These are phyloP conservation scores for Rhegmatorhina hoffmannsi DNA, from an alignment of 2,113 vertebrate genomes.

Conservation along the genomic window DNA sequence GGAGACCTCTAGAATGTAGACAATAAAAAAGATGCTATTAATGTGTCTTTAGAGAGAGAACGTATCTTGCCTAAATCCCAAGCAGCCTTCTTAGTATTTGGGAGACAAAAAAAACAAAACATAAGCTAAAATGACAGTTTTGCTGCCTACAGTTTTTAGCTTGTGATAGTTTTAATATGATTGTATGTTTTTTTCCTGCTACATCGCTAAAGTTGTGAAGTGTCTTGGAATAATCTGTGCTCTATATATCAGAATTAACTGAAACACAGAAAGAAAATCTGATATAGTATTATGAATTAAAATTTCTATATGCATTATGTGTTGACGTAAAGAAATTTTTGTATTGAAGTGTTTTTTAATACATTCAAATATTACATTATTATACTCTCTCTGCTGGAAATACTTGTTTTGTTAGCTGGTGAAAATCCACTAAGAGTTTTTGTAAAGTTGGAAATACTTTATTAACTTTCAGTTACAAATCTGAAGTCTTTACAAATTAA, in stretches of 20 bases:
- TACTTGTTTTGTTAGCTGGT: background rate
- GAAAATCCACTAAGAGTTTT: background rate
- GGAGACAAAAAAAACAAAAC: background rate
- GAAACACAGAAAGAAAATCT: background rate
- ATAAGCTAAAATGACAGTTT: background rate
- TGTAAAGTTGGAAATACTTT: background rate
- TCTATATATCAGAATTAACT: background rate
- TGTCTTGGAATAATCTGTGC: background rate
- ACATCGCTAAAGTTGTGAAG: background rate
- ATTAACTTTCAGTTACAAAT: background rate
- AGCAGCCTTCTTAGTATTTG: background rate
- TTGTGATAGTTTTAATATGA: background rate
- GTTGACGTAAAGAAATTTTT: background rate
- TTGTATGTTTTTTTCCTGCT: background rate
- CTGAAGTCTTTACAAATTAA: background rate
- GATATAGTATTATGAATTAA: background rate
- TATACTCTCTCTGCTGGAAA: background rate
- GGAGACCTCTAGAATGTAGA: background rate
- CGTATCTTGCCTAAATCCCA: background rate
- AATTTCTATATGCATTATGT: background rate
- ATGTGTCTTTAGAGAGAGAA: constrained; percentile 52
- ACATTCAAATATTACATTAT: background rate
- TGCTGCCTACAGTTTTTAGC: background rate
- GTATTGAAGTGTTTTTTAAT: background rate
- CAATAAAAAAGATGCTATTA: background rate